Percentiles rank a stretch among this genome's conserved stretches.
Evolutionary conservation across 2,797 vertebrate species (phyloP).

Genomic region (Nasua narica): DNA sequence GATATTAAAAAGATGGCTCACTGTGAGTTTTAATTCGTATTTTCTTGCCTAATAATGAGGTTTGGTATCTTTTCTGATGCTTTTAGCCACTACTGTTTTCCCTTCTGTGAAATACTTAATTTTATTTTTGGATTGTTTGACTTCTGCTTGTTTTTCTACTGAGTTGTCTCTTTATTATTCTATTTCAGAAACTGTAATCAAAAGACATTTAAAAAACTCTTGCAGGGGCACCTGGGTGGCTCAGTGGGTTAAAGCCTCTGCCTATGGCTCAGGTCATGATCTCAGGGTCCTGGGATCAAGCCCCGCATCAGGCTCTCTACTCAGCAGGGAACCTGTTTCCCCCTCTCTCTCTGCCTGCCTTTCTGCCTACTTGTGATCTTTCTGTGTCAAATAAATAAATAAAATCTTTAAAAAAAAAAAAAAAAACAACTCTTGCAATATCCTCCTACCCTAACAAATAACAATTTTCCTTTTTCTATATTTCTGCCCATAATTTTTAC

Average conservation of each 20-base stretch:
- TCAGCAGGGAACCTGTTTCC: no score
- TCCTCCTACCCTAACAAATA: background rate
- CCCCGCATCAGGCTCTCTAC: no score
- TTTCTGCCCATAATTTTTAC: background rate
- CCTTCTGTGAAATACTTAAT: background rate
- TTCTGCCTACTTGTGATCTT: no score
- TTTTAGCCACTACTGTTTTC: background rate
- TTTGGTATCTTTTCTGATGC: background rate
- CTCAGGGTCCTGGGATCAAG: no score
- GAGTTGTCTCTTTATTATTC: background rate
- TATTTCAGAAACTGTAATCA: background rate
- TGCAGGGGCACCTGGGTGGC: no score
- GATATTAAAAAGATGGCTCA: background rate
- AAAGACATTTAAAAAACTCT: background rate
- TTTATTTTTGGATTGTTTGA: slow-evolving; percentile 35
- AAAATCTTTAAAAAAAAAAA: no score
- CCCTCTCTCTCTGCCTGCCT: no score
- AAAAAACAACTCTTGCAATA: background rate
- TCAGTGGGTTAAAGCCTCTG: no score
- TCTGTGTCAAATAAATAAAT: no score
- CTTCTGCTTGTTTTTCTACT: slow-evolving; percentile 25
- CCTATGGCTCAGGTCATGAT: no score
- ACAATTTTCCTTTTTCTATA: background rate
- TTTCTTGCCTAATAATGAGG: slow-evolving; percentile 1
- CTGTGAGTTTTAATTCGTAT: background rate